Evolutionary conservation across 2,888 invertebrate genomes (phyloP).

Genomic region (Rotaria socialis): DNA sequence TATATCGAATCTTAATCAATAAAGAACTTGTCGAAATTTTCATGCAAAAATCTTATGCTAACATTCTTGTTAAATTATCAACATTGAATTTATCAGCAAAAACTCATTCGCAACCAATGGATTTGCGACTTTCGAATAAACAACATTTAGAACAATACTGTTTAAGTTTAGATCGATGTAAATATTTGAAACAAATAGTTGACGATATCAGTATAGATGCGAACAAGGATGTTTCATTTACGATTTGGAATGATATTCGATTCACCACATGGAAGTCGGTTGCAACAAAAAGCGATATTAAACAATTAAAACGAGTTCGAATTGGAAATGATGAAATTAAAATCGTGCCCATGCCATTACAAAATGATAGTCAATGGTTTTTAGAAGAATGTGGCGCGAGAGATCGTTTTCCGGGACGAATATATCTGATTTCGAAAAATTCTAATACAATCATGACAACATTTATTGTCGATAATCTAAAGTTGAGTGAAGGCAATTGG

Average conservation of each 20-base stretch:
- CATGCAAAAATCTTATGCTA: neutral
- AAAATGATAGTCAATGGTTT: neutral
- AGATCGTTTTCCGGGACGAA: neutral
- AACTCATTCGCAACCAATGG: neutral
- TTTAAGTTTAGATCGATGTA: constrained; percentile 1
- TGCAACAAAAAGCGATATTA: neutral
- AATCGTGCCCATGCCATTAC: neutral
- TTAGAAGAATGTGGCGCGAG: neutral
- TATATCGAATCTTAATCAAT: neutral
- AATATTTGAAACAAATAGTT: neutral
- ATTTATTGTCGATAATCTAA: neutral
- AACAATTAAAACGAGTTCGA: neutral
- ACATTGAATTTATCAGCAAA: neutral
- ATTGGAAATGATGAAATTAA: neutral
- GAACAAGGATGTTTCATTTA: neutral
- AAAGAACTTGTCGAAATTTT: neutral
- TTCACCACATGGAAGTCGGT: neutral
- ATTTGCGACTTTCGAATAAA: neutral
- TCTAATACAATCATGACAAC: neutral
- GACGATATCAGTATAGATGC: neutral
- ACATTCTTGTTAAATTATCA: neutral
- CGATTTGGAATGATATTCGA: neutral
- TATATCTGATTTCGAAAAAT: neutral
- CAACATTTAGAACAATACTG: constrained; percentile 15
- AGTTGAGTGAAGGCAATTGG: constrained; percentile 2